Conservation (phyloP, 2,113 vertebrate genomes). For the Manacus vitellinus region DNA sequence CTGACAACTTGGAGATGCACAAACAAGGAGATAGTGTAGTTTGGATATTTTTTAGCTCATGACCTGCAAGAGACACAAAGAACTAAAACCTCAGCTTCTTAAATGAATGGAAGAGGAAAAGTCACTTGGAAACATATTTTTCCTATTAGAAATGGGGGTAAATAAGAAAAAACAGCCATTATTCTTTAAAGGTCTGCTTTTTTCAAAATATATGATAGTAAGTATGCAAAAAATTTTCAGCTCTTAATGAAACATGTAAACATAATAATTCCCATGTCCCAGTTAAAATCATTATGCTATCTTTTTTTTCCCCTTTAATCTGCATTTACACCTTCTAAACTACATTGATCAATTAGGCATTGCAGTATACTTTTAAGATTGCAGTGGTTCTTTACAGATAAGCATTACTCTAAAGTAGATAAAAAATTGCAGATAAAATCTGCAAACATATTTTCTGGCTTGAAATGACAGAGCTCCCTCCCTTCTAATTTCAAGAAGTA, state of each 20-base stretch:
- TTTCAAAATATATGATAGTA: not conserved
- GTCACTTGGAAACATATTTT: not conserved
- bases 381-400: not conserved
- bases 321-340: not conserved
- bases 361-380: not conserved
- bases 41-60: not conserved
- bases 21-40: not conserved
- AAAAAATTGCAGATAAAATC: not conserved
- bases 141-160: not conserved
- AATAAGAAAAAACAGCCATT: not conserved
- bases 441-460: conserved; percentile 1
- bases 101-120: not conserved
- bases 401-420: not conserved
- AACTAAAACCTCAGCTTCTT: not conserved
- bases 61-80: not conserved
- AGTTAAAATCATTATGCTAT: not conserved
- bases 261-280: not conserved
- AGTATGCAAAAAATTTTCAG: not conserved
- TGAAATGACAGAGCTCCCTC: not conserved
- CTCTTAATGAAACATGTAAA: not conserved
- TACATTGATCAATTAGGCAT: not conserved
- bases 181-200: not conserved
- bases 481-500: not conserved
- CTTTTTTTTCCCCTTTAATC: not conserved
- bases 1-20: not conserved